Conservation (phyloP, 2,888 invertebrate species). For the Deroplatys truncata region DNA sequence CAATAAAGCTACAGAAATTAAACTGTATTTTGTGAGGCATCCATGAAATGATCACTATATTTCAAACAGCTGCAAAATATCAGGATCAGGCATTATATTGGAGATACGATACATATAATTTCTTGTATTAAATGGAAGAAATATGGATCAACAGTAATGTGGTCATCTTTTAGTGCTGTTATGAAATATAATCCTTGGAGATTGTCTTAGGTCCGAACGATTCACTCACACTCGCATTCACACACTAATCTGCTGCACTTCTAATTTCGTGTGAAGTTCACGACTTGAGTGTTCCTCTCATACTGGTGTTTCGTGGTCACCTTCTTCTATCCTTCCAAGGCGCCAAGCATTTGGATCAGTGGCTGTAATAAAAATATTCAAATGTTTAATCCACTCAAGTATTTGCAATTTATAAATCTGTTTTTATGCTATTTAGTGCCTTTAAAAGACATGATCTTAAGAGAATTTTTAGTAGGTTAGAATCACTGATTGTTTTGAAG, state of each 20-base stretch:
- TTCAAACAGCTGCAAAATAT: not conserved
- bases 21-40: not conserved
- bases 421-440: not conserved
- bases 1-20: not conserved
- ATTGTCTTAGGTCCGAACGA: not conserved
- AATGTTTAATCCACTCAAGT: constrained; percentile 24
- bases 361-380: constrained; percentile 46
- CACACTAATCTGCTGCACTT: not conserved
- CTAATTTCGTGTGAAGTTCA: not conserved
- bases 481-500: not conserved
- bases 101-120: not conserved
- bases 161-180: not conserved
- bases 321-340: constrained; percentile 74
- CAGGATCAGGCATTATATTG: not conserved
- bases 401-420: no score
- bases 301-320: constrained; percentile 77
- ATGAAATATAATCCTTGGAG: not conserved
- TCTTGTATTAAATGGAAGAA: not conserved
- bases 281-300: constrained; percentile 44
- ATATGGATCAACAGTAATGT: not conserved
- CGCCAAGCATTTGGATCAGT: constrained; percentile 78
- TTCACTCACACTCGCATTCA: not conserved
- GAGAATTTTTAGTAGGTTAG: not conserved
- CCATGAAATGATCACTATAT: not conserved
- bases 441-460: constrained; percentile 20